Conservation (phyloP, 2,797 vertebrate genomes). For the Phyllotis vaccarum region DNA sequence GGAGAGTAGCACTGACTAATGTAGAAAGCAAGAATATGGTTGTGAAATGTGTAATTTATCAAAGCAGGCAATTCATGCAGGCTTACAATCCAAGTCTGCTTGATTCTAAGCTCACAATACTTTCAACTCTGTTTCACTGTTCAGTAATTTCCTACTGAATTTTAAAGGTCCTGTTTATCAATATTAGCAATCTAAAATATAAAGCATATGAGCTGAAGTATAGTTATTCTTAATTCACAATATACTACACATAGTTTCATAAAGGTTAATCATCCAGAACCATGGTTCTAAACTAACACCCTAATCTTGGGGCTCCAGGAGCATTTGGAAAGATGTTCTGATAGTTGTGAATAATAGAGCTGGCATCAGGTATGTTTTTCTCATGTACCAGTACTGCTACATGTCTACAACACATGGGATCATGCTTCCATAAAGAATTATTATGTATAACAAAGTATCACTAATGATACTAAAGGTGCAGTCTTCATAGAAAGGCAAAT, state of each 20-base stretch:
- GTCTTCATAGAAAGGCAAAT: background rate
- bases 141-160: background rate
- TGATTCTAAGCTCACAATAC: background rate
- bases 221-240: conserved; percentile 8
- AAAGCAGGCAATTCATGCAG: background rate
- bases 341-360: background rate
- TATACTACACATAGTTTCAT: background rate
- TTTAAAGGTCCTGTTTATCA: background rate
- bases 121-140: background rate
- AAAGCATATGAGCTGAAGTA: background rate
- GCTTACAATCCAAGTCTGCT: background rate
- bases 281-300: background rate
- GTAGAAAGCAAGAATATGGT: conserved; percentile 1
- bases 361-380: accelerated
- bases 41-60: background rate
- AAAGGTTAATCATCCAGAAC: background rate
- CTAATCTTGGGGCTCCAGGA: background rate
- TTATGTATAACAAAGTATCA: background rate
- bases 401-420: background rate
- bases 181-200: background rate
- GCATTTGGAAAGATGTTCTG: background rate
- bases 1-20: conserved; percentile 36
- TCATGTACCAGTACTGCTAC: too few species aligned
- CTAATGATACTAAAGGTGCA: background rate
- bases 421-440: background rate